A percentile compares a stretch with the other conserved stretches of the same genome.
These are phyloP conservation scores for Gnathonemus longibarbis DNA, from an alignment of 2,113 vertebrate genomes.

Conservation along the genomic window DNA sequence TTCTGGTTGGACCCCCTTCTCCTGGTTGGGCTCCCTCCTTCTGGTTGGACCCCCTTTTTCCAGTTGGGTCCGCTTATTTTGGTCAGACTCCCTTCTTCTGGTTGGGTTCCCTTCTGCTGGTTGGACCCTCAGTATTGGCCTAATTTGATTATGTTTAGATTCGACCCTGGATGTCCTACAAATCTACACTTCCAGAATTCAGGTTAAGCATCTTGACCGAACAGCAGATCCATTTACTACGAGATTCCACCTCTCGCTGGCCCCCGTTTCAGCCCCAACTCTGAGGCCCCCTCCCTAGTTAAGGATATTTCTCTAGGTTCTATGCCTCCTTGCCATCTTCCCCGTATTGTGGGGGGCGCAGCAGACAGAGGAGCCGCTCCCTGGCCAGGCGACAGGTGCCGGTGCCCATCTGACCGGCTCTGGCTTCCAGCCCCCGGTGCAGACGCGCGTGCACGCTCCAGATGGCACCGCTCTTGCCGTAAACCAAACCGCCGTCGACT, in stretches of 20 bases:
- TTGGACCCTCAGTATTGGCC: neutral
- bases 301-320: neutral
- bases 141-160: neutral
- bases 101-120: too few relatives aligned
- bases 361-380: neutral
- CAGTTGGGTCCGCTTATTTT: neutral
- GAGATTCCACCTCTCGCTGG: neutral
- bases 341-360: neutral
- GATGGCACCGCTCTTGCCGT: slow-evolving; percentile 54
- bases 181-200: neutral
- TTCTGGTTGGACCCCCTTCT: neutral
- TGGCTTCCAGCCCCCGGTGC: slow-evolving; percentile 16
- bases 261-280: neutral
- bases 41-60: neutral
- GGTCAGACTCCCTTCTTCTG: neutral
- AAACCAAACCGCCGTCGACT: slow-evolving; percentile 60
- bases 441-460: slow-evolving; percentile 50
- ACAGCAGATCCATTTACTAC: neutral
- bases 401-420: neutral
- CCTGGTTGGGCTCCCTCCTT: neutral
- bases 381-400: neutral
- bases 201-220: neutral
- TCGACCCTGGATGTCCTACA: neutral
- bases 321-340: neutral
- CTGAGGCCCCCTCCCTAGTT: neutral